Evolutionary conservation across 2,888 invertebrate genomes (phyloP), one percentile per base, ranked within the genome.

Genomic region (Hanleya hanleyi): DNA sequence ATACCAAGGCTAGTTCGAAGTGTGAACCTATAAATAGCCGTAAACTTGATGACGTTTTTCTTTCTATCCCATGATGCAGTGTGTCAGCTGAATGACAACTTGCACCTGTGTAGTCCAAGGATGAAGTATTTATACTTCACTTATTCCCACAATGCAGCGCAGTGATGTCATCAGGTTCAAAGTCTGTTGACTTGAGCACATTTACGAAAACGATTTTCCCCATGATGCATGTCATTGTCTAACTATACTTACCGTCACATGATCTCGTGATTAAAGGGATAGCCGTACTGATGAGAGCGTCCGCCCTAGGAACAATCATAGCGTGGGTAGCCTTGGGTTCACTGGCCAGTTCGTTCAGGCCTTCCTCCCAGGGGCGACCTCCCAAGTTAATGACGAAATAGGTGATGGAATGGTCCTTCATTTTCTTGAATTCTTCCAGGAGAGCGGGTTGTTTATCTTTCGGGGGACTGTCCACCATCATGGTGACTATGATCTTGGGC

Each of bases 171-270:
- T n/a, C n/a, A n/a, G n/a, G n/a, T n/a, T n/a, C n/a, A n/a, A n/a
- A n/a, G n/a, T n/a, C n/a, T n/a, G n/a, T n/a, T n/a, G n/a, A n/a
- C n/a, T n/a, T n/a, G n/a, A n/a, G n/a, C n/a, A n/a, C n/a, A n/a
- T n/a, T n/a, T n/a, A n/a, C n/a, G n/a, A n/a, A n/a, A n/a, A n/a
- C n/a, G n/a, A n/a, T n/a, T n/a, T n/a, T n/a, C n/a, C n/a, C n/a
- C n/a, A n/a, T n/a, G n/a, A n/a, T n/a, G n/a, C n/a, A n/a, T n/a
- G n/a, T n/a, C n/a, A n/a, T n/a, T n/a, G n/a, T n/a, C n/a, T n/a
- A n/a, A n/a, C n/a, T n/a, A n/a, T n/a, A 57, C 57, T 29, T 57
- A 57, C 57, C 57, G 22, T 57, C 57, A 57, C 57, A 57, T 4
- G 29, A 29, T 18, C 32, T 22, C 26, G 57, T 26, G 4, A 22